Evolutionary conservation across 1,140 invertebrate species (phyloP).

Genomic region (Zaprionus lachaisei): DNA sequence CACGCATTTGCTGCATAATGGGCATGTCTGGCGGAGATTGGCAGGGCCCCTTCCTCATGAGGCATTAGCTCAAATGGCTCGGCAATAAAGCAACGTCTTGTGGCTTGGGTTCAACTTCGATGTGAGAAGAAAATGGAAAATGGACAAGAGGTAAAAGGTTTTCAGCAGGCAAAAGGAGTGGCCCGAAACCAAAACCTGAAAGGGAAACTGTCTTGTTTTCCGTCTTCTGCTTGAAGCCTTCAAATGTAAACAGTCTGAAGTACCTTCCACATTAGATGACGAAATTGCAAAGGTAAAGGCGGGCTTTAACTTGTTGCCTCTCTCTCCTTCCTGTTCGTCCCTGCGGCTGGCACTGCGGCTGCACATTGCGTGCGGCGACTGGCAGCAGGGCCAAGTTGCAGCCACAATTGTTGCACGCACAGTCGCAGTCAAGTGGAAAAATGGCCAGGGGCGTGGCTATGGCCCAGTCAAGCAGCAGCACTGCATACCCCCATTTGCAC

Average conservation of each 20-base stretch:
- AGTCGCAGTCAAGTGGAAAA: conserved; percentile 66
- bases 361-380: conserved; percentile 65
- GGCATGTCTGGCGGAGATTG: conserved; percentile 70
- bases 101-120: conserved; percentile 53
- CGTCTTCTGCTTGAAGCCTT: not conserved
- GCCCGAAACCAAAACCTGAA: not conserved
- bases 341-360: conserved; percentile 43
- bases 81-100: conserved; percentile 54
- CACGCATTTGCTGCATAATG: conserved; percentile 80
- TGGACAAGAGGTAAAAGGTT: not conserved
- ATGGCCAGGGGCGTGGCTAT: conserved; percentile 48
- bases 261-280: not conserved
- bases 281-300: not conserved
- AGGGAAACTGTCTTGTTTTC: conserved; percentile 1
- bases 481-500: not conserved
- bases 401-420: conserved; percentile 78
- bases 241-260: not conserved
- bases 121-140: not conserved
- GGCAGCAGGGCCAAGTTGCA: conserved; percentile 70
- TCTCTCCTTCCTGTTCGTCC: not conserved
- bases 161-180: not conserved
- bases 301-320: conserved; percentile 8
- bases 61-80: conserved; percentile 38
- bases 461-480: no score
- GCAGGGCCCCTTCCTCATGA: conserved; percentile 10